A percentile compares a stretch with the other conserved stretches of the same genome.
These are phyloP conservation scores for Thermophis baileyi DNA, from an alignment of 2,113 vertebrate genomes.

Conservation along the genomic window DNA sequence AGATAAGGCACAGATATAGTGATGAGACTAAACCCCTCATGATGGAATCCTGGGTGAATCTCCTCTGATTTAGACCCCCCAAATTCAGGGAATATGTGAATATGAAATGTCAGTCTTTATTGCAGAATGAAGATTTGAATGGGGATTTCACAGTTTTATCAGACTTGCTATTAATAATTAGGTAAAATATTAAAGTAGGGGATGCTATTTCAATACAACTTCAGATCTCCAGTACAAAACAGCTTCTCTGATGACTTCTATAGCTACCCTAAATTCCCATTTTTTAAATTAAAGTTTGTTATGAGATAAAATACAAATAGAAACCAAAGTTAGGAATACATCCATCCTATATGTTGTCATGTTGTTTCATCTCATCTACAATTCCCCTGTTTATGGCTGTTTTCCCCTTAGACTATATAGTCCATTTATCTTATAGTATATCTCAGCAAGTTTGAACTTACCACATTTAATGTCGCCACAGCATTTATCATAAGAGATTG, in stretches of 20 bases:
- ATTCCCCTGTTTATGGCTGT: neutral
- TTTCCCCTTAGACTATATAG: neutral
- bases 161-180: neutral
- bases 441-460: conserved; percentile 53
- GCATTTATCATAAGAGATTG: conserved; percentile 50
- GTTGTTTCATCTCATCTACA: neutral
- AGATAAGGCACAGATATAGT: neutral
- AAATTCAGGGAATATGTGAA: neutral
- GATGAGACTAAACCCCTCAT: neutral
- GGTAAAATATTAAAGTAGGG: neutral
- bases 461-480: conserved; percentile 70
- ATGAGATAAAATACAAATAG: neutral
- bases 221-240: neutral
- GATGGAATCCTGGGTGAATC: neutral
- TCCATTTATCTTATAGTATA: neutral
- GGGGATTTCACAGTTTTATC: neutral
- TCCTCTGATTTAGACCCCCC: neutral
- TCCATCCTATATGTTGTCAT: neutral
- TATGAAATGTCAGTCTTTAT: neutral
- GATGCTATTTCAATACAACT: neutral
- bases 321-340: neutral
- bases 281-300: neutral
- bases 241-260: neutral
- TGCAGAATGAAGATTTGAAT: neutral
- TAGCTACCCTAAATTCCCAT: neutral